These are phyloP conservation scores for Naja naja DNA, from an alignment of 2,113 vertebrate species.

Conservation along the genomic window DNA sequence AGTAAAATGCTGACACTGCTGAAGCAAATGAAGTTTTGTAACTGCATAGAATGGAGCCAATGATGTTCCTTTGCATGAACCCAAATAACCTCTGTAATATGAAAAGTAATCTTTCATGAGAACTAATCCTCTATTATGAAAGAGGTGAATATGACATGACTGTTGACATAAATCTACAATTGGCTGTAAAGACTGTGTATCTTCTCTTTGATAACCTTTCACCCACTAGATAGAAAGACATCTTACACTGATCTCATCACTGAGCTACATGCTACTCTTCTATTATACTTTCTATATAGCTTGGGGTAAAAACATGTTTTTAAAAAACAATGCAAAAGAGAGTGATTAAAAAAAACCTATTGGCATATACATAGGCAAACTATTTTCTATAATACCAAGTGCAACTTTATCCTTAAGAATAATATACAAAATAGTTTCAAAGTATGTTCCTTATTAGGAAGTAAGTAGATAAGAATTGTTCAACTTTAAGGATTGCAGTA, in stretches of 20 bases:
- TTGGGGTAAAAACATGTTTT: background rate
- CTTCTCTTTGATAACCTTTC: background rate
- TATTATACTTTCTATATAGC: background rate
- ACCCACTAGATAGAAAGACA: background rate
- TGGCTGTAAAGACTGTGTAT: background rate
- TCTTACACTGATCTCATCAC: background rate
- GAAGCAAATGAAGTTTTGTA: slow-evolving; percentile 13
- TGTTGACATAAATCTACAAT: background rate
- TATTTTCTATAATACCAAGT: background rate
- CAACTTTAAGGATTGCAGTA: background rate
- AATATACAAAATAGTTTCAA: background rate
- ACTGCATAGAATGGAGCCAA: background rate
- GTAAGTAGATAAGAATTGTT: background rate
- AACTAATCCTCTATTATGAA: background rate
- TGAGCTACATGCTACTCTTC: background rate
- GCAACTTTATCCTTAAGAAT: background rate
- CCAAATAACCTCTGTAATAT: background rate
- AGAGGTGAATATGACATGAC: background rate
- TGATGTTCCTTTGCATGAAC: background rate
- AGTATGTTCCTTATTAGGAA: background rate
- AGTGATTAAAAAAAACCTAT: background rate
- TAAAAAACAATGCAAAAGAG: background rate
- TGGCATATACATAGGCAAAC: background rate
- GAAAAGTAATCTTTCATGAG: background rate
- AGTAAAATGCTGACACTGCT: slow-evolving; percentile 11